Percentiles rank a stretch among this genome's conserved stretches.
Evolutionary conservation across 1,140 invertebrate species (phyloP).

Genomic region (Drosophila pandora): DNA sequence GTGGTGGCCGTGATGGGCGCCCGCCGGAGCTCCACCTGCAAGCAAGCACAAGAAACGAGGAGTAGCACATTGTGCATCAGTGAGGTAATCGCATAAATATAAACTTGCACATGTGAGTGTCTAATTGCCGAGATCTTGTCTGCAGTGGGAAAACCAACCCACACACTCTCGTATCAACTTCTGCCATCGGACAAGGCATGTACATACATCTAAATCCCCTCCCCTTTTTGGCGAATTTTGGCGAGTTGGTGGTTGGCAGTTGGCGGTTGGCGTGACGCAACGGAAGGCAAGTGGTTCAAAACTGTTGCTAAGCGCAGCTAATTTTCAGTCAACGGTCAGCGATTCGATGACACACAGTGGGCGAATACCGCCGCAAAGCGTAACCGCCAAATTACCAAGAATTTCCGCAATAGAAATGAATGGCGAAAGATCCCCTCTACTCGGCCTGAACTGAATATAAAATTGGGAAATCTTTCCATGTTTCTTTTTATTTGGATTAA

Average conservation of each 20-base stretch:
- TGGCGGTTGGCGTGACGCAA: slow-evolving; percentile 50
- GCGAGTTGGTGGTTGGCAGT: slow-evolving; percentile 16
- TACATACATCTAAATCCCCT: not conserved
- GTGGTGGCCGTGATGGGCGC: slow-evolving; percentile 62
- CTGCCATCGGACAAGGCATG: slow-evolving; percentile 10
- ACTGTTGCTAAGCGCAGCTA: slow-evolving; percentile 76
- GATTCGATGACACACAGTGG: slow-evolving; percentile 57
- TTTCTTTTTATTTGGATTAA: not conserved
- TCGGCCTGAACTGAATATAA: slow-evolving; percentile 8
- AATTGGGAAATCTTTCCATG: slow-evolving; percentile 2
- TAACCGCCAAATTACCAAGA: slow-evolving; percentile 23
- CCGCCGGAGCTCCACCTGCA: slow-evolving; percentile 66
- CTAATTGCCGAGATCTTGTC: slow-evolving; percentile 57
- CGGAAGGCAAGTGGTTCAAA: slow-evolving; percentile 61
- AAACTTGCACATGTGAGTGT: slow-evolving; percentile 41
- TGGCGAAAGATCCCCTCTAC: slow-evolving; percentile 10
- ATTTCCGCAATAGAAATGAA: slow-evolving; percentile 17
- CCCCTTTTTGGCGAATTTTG: not conserved
- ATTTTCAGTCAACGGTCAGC: slow-evolving; percentile 65
- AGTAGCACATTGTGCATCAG: slow-evolving; percentile 53
- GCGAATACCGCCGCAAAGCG: slow-evolving; percentile 21
- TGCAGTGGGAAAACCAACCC: slow-evolving; percentile 71
- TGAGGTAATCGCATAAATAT: slow-evolving; percentile 69
- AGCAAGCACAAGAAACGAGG: slow-evolving; percentile 25
- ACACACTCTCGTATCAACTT: slow-evolving; percentile 43